These are phyloP conservation scores for Pterocles gutturalis DNA, from an alignment of 2,113 vertebrate genomes.

Conservation along the genomic window DNA sequence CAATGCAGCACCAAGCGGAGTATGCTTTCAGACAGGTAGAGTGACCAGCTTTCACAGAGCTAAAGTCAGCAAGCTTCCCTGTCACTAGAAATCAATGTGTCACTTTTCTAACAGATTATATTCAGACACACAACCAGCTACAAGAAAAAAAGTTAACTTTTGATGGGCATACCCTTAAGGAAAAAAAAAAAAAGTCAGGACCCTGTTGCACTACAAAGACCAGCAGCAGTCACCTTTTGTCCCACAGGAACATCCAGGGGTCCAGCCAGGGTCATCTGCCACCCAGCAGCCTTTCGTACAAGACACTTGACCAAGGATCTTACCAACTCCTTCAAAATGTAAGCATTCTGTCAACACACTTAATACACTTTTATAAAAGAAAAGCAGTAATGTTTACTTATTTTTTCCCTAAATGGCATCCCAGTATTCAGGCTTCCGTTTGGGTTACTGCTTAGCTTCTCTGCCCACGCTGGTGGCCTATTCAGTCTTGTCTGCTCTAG, in stretches of 20 bases:
- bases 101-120: neutral
- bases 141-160: neutral
- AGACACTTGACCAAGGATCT: neutral
- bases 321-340: neutral
- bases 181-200: neutral
- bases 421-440: neutral
- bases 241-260: fast-evolving
- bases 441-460: neutral
- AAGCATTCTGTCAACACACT: neutral
- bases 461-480: neutral
- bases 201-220: neutral
- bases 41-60: neutral
- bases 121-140: neutral
- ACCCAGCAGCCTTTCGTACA: neutral
- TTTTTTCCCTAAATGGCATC: neutral
- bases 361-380: neutral
- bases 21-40: neutral
- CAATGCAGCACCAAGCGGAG: neutral
- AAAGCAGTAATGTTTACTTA: neutral
- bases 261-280: neutral
- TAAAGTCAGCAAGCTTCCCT: neutral
- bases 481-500: neutral
- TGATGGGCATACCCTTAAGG: neutral
- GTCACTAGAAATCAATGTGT: neutral
- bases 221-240: neutral